A percentile compares a stretch with the other conserved stretches of the same genome.
phyloP scores from a whole-genome alignment of 2,113 vertebrate genomes.

The Picathartes gymnocephalus region DNA sequence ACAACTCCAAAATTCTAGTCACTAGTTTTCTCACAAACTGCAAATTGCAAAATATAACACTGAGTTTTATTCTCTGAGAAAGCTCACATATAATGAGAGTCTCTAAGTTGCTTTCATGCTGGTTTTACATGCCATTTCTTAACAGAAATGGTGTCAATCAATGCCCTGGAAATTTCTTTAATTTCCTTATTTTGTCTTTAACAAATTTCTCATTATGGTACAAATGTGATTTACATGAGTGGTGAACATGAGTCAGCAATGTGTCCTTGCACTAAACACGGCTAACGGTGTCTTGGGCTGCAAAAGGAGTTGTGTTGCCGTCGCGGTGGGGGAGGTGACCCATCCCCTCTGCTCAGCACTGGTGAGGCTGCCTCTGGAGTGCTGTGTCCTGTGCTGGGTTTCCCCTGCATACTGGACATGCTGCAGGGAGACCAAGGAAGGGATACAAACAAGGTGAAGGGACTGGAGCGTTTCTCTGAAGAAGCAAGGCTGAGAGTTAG shows the following conservation, averaged over 20 bases:
- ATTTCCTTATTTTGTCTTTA: not conserved
- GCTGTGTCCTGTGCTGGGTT: not conserved
- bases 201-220: not conserved
- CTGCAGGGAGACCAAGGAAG: not conserved
- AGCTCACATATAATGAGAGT: not conserved
- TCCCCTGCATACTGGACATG: too few species aligned
- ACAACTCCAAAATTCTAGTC: not conserved
- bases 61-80: not conserved
- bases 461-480: not conserved
- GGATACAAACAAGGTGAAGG: not conserved
- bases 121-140: not conserved
- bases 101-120: not conserved
- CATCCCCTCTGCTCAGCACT: rapidly evolving
- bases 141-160: not conserved
- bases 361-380: not conserved
- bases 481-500: not conserved
- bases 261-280: not conserved
- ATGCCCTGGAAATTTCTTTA: not conserved
- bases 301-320: not conserved
- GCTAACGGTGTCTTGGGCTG: not conserved
- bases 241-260: not conserved
- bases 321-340: not conserved
- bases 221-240: not conserved
- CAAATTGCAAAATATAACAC: not conserved
- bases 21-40: not conserved